Conservation (phyloP, 2,888 invertebrate genomes). For the Oegoconia quadripuncta region DNA sequence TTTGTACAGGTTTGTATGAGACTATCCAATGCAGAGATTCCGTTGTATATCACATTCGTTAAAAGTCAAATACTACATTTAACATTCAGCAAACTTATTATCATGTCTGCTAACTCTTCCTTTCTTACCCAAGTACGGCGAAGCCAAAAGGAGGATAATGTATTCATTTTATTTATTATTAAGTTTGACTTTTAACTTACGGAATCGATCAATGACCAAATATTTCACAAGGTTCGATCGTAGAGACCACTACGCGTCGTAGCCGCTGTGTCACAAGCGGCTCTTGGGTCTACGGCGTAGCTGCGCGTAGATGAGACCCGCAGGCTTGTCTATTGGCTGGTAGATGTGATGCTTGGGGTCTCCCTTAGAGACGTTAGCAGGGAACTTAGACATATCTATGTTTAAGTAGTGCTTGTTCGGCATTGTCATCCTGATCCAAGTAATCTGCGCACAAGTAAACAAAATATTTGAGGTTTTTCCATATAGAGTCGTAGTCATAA, state of each 20-base stretch:
- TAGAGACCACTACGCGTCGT: slow-evolving; percentile 30
- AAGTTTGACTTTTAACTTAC: too few relatives aligned
- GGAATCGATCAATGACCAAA: too few relatives aligned
- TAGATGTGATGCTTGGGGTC: slow-evolving; percentile 84
- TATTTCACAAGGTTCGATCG: too few relatives aligned
- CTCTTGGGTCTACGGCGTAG: slow-evolving; percentile 80
- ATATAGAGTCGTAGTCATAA: too few relatives aligned
- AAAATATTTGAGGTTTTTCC: slow-evolving; percentile 18
- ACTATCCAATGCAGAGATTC: not conserved
- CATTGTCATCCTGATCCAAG: slow-evolving; percentile 86
- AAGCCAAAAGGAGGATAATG: too few relatives aligned
- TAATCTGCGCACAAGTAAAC: slow-evolving; percentile 71
- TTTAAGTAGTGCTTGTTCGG: slow-evolving; percentile 90
- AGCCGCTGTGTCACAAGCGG: slow-evolving; percentile 72
- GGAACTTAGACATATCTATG: slow-evolving; percentile 87
- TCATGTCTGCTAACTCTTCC: too few relatives aligned
- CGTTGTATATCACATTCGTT: not conserved
- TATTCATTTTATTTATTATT: too few relatives aligned
- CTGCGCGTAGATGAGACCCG: slow-evolving; percentile 87
- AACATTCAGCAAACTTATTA: too few relatives aligned
- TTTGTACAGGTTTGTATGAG: not conserved
- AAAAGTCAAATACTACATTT: not conserved
- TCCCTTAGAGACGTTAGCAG: slow-evolving; percentile 80
- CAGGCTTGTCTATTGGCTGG: slow-evolving; percentile 87
- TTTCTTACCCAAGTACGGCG: too few relatives aligned